Base-by-base conservation (phyloP, 1,140 invertebrate genomes). In the Scylla paramamosain region DNA sequence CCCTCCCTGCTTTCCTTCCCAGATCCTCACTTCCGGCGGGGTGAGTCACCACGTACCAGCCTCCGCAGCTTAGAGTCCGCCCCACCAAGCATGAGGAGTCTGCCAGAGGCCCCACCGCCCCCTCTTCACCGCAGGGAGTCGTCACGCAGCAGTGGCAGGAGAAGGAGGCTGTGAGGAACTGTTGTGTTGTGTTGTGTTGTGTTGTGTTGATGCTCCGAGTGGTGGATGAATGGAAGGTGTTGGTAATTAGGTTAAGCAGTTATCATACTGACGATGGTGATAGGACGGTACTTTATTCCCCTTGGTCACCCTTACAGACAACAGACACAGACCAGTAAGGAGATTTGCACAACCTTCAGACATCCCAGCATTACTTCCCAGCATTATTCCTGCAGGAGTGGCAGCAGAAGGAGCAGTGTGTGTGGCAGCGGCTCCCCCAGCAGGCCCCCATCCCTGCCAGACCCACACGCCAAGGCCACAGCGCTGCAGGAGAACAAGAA, bases 21-120 rank as follows among this genome's bases (percentile, higher is more conserved):
- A 95, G 94, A 46, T n/a, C 28, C 45, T 4, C 29, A 87, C 77
- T 92, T 92, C 91, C 83, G 91, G 52, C 91, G 94, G 2, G 94
- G 91, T 39, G 93, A 94, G 59, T 94, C 93, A 32, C 93, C 88
- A 8, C 52, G 90, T 20, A 77, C 90, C 20, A 95, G 94, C 39
- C 28, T 92, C 14, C 94, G 94, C 82, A 92, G 90, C 52, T 59
- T 82, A 4, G 94, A 95, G 29, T 90, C 88, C 2, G 87, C 48
- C 77, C 52, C 93, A 12, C 10, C 52, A 0, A 94, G 93, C 59
- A 32, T 94, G 12, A 90, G 87, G 25, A 83, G 93, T 29, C 52
- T 82, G 20, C 59, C 3, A 3, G 59, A 67, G 10, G 20, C 8
- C 14, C 6, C 59, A n/a, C 93, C 93, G 0, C 82, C 90, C 20